Evolutionary conservation across 2,888 invertebrate species (phyloP), one percentile per base, ranked within the genome.

Genomic region (Drosophila infuscata): DNA sequence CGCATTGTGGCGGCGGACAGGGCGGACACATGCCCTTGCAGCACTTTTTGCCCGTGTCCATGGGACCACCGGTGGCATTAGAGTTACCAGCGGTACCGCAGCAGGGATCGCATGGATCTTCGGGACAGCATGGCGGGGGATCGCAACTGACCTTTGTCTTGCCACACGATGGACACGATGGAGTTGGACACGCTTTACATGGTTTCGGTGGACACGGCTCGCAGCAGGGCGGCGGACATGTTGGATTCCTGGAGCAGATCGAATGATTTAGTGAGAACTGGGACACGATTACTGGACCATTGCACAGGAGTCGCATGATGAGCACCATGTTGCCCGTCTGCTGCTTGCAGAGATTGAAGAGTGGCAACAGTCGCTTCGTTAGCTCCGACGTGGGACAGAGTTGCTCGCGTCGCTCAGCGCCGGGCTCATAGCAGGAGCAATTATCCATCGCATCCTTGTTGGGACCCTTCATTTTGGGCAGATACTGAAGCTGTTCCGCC

Each of bases 281-380:
- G 1, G 91, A 91, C 0, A 93, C 91, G 49, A 93, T 91, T 0
- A 90, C 76, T 2, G 92, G 92, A 0, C 93, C 93, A 82, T 92
- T 92, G 72, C 92, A 93, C 2, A 92, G 88, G 29, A 93, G 64
- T 3, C 93, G 88, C 81, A 93, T 89, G 17, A 92, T 85, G 3
- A 93, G 51, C 12, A 92, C 91, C 20, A 93, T 85, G 67, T 92
- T 93, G 3, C 93, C 93, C 1, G 93, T 92, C 74, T 92, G 92
- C 53, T 88, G 76, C 53, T 83, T 83, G 56, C 88, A 91, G 51
- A 91, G 81, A 79, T 92, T 92, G 57, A 91, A 92, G 0, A 93
- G 76, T 0, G 92, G 91, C 51, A 93, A 54, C 30, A 93, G 65
- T 9, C 92, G 91, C 63, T 93, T 93, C 12, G 85, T 87, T 11